Evolutionary conservation across 1,140 invertebrate genomes (phyloP).

Genomic region (Drosophila tristis): DNA sequence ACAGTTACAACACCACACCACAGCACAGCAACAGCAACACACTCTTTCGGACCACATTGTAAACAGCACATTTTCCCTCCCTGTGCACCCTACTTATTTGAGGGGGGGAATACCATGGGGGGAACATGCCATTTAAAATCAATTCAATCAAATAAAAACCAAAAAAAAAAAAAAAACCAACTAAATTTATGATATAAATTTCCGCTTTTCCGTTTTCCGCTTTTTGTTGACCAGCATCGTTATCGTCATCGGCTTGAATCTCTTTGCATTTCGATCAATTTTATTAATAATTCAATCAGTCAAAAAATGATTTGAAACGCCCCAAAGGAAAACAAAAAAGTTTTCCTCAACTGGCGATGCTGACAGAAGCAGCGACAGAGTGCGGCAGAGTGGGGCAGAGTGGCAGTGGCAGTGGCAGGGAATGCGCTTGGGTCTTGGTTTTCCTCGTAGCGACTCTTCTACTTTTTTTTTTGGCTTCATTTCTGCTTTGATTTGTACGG

Average conservation of each 20-base stretch:
- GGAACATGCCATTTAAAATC: slow-evolving; percentile 25
- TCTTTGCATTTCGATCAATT: slow-evolving; percentile 83
- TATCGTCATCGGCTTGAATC: slow-evolving; percentile 25
- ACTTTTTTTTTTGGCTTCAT: slow-evolving; percentile 24
- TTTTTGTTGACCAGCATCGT: slow-evolving; percentile 56
- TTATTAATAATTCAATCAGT: slow-evolving; percentile 84
- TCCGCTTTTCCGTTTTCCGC: slow-evolving; percentile 38
- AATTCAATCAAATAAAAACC: slow-evolving; percentile 55
- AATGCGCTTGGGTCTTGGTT: slow-evolving; percentile 6
- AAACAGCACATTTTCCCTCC: background rate
- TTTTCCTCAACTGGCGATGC: slow-evolving; percentile 35
- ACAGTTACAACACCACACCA: background rate
- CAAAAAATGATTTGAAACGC: slow-evolving; percentile 83
- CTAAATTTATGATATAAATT: slow-evolving; percentile 36
- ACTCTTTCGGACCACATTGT: background rate
- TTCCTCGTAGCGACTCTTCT: background rate
- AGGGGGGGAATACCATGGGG: background rate
- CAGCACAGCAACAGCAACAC: background rate
- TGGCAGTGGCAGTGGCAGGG: slow-evolving; percentile 4
- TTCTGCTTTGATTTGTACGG: slow-evolving; percentile 53
- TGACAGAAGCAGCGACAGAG: slow-evolving; percentile 1
- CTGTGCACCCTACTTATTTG: slow-evolving; percentile 21
- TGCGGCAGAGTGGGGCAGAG: background rate
- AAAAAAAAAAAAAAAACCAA: slow-evolving; percentile 8
- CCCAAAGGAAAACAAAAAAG: slow-evolving; percentile 82